phyloP scores from a whole-genome alignment of 2,797 vertebrate genomes.

The Poecilia wingei region DNA sequence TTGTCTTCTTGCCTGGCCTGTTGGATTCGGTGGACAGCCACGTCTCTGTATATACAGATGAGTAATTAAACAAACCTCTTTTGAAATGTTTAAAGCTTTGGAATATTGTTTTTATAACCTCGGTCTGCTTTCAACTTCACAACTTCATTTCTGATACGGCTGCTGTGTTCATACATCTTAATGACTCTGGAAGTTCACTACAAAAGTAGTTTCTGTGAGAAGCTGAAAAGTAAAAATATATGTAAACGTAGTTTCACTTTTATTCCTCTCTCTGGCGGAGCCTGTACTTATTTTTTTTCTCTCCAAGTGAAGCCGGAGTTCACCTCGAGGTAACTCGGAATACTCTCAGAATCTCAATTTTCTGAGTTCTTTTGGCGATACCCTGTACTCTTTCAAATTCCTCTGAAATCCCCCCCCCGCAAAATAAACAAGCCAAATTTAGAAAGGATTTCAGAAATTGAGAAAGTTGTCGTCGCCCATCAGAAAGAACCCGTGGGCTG shows the following conservation, averaged over 20 bases:
- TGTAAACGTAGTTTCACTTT: neutral
- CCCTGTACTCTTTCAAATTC: neutral
- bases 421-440: neutral
- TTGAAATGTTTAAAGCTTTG: neutral
- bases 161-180: neutral
- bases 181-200: neutral
- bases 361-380: neutral
- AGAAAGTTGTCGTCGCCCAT: neutral
- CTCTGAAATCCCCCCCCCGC: neutral
- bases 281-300: neutral
- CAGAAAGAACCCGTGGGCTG: slow-evolving; percentile 3
- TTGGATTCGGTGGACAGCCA: neutral
- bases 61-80: neutral
- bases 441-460: neutral
- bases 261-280: neutral
- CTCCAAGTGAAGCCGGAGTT: neutral
- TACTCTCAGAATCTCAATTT: neutral
- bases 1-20: neutral
- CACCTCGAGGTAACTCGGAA: neutral
- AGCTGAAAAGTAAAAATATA: neutral
- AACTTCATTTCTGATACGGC: neutral
- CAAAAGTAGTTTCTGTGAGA: neutral
- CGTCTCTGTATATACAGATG: neutral
- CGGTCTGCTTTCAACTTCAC: neutral
- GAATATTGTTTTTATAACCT: neutral